Conservation (phyloP, 2,113 vertebrate species). For the Psittacula cyanocephala region DNA sequence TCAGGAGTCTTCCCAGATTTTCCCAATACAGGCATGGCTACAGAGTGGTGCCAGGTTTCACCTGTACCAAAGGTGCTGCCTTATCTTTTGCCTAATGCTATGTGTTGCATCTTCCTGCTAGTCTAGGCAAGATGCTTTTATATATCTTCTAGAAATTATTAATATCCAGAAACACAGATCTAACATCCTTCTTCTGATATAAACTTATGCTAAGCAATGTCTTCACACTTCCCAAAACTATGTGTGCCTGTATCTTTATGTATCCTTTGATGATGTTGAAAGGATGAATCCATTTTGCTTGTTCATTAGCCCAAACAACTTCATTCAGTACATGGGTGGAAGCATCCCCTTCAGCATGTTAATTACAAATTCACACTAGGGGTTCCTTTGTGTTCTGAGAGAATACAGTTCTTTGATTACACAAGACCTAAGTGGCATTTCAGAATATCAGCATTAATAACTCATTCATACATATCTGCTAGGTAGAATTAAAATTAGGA, state of each 20-base stretch:
- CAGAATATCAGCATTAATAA: slow-evolving; percentile 71
- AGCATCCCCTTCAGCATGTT: slow-evolving; percentile 54
- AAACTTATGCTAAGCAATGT: slow-evolving; percentile 59
- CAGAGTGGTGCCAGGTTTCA: background rate
- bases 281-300: slow-evolving; percentile 54
- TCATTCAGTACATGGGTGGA: slow-evolving; percentile 42
- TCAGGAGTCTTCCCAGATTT: background rate
- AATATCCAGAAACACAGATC: background rate
- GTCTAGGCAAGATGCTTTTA: background rate
- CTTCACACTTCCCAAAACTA: slow-evolving; percentile 49
- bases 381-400: slow-evolving; percentile 70
- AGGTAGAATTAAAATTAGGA: slow-evolving; percentile 69
- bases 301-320: slow-evolving; percentile 65
- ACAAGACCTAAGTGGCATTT: slow-evolving; percentile 69
- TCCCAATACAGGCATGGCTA: background rate
- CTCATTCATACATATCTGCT: slow-evolving; percentile 66
- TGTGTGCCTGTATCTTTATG: slow-evolving; percentile 45
- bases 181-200: slow-evolving; percentile 51
- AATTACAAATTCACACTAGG: slow-evolving; percentile 66
- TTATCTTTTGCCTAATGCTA: background rate
- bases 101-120: background rate
- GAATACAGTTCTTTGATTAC: slow-evolving; percentile 72
- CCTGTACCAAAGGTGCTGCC: background rate
- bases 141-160: slow-evolving; percentile 44
- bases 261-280: slow-evolving; percentile 67